Percentiles rank a stretch among this genome's conserved stretches.
Conservation (phyloP, 2,113 vertebrate species). For the Caranx melampygus region DNA sequence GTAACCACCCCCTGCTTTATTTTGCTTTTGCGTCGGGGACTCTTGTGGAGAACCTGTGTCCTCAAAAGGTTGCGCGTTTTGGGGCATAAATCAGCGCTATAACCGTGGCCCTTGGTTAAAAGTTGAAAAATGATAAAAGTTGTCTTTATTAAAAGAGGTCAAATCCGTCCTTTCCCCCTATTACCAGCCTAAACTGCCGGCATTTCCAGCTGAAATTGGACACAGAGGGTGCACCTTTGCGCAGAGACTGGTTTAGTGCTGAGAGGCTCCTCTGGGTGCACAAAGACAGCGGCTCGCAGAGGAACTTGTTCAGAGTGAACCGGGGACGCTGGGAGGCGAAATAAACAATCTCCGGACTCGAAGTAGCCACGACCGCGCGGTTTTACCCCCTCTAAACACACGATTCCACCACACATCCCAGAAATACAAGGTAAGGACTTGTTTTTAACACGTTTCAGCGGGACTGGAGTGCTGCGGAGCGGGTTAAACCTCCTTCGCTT, state of each 20-base stretch:
- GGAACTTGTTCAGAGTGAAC: slow-evolving; percentile 83
- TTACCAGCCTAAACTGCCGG: slow-evolving; percentile 12
- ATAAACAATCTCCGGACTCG: slow-evolving; percentile 74
- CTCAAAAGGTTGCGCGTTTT: slow-evolving; percentile 72
- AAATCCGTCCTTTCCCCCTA: neutral
- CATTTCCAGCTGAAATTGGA: slow-evolving; percentile 60
- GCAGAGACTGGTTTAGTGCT: slow-evolving; percentile 81
- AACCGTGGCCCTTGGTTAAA: slow-evolving; percentile 24
- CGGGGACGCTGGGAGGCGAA: slow-evolving; percentile 81
- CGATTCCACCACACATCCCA: slow-evolving; percentile 5
- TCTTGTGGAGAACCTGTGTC: slow-evolving; percentile 58
- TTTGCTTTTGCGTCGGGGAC: slow-evolving; percentile 60
- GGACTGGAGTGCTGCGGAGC: slow-evolving; percentile 49
- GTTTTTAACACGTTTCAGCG: slow-evolving; percentile 54
- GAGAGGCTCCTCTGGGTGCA: slow-evolving; percentile 84
- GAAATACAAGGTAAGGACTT: slow-evolving; percentile 75
- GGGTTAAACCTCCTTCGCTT: slow-evolving; percentile 73
- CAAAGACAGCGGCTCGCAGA: slow-evolving; percentile 85
- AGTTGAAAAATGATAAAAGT: slow-evolving; percentile 33
- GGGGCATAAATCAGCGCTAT: slow-evolving; percentile 32
- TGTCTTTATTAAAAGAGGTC: slow-evolving; percentile 15
- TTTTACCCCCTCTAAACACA: slow-evolving; percentile 43
- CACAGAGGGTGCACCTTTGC: slow-evolving; percentile 85
- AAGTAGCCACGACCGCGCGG: slow-evolving; percentile 57
- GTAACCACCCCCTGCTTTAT: slow-evolving; percentile 27